Conservation (phyloP, 1,140 invertebrate genomes). For the Meloidogyne floridensis region DNA sequence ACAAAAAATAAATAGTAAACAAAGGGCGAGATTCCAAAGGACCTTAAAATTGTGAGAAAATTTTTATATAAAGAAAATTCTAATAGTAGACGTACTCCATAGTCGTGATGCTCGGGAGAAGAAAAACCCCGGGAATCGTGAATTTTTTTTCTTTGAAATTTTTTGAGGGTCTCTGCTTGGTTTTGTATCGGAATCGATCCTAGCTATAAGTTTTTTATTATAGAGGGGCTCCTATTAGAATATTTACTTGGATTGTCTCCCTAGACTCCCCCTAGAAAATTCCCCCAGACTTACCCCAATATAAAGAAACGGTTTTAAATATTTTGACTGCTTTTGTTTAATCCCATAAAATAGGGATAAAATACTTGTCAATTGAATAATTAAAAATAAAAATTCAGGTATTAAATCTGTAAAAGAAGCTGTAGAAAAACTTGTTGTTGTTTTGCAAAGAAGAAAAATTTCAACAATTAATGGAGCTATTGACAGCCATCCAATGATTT, state of each 20-base stretch:
- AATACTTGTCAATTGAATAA: constrained; percentile 33
- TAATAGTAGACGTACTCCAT: too few species aligned
- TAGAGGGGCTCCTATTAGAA: too few species aligned
- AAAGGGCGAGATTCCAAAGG: constrained; percentile 42
- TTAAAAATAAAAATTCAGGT: constrained; percentile 20
- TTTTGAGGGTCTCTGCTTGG: too few species aligned
- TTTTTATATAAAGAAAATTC: neutral
- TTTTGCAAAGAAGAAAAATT: constrained; percentile 15
- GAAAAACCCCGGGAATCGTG: too few species aligned
- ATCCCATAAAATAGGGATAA: constrained; percentile 42
- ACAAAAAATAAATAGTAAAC: constrained; percentile 42
- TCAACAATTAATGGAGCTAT: neutral
- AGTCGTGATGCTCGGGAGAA: too few species aligned
- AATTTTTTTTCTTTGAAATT: too few species aligned
- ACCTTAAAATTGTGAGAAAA: constrained; percentile 34
- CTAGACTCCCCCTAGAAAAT: too few species aligned
- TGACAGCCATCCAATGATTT: neutral
- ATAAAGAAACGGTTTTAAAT: constrained; percentile 40
- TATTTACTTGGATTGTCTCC: too few species aligned
- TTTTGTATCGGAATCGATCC: too few species aligned
- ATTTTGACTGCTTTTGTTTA: constrained; percentile 28
- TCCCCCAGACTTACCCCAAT: constrained; percentile 29
- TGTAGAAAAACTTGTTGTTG: neutral
- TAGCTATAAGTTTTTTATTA: too few species aligned
- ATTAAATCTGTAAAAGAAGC: constrained; percentile 14